Percentiles rank a stretch among this genome's conserved stretches.
phyloP scores from a whole-genome alignment of 2,113 vertebrate species.

The Colistium nudipinnis region DNA sequence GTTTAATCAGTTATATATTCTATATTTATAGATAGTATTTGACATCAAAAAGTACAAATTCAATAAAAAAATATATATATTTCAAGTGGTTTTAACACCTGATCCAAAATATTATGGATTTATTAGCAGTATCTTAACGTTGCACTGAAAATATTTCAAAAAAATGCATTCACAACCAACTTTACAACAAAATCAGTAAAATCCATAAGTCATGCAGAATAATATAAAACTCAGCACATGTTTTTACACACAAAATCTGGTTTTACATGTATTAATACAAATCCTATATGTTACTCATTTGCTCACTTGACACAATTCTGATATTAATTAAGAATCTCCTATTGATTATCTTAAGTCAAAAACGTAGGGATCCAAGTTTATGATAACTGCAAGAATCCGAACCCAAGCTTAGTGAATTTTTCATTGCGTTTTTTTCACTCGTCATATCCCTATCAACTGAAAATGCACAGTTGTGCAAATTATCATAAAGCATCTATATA shows the following conservation, averaged over 20 bases:
- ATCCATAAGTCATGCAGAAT: too few relatives aligned
- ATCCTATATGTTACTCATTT: background rate
- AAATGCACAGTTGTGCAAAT: constrained; percentile 74
- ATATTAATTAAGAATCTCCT: constrained; percentile 19
- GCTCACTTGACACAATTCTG: background rate
- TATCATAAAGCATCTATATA: constrained; percentile 73
- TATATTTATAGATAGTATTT: background rate
- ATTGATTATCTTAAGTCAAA: background rate
- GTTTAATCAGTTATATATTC: constrained; percentile 1
- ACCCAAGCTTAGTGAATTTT: background rate
- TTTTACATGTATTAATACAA: background rate
- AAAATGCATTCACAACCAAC: too few relatives aligned
- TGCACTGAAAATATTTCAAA: background rate
- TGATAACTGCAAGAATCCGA: background rate
- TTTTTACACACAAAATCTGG: background rate
- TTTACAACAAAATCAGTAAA: too few relatives aligned
- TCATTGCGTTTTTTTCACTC: constrained; percentile 49
- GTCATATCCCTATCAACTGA: constrained; percentile 69
- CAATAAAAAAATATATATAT: too few relatives aligned
- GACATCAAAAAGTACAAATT: background rate
- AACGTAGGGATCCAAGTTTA: background rate
- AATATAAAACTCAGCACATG: too few relatives aligned
- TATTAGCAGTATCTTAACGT: background rate
- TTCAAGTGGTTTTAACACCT: constrained; percentile 6
- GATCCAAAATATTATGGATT: background rate